Conservation (phyloP, 2,797 vertebrate genomes). For the Botia almorhae region DNA sequence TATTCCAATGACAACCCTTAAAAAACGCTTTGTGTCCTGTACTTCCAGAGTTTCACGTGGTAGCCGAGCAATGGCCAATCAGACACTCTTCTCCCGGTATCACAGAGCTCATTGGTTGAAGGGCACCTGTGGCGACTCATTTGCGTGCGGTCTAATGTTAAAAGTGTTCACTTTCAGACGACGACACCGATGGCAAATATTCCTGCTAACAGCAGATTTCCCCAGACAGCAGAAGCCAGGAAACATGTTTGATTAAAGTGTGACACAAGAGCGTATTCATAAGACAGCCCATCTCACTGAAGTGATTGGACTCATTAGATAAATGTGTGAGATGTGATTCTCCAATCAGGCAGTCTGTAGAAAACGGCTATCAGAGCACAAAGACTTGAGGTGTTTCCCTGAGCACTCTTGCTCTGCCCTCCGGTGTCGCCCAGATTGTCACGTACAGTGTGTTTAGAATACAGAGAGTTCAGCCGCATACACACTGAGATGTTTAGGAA, state of each 20-base stretch:
- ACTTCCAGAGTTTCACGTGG: too few relatives aligned
- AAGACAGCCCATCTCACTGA: constrained; percentile 47
- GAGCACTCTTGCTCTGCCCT: constrained; percentile 48
- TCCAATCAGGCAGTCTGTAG: constrained; percentile 50
- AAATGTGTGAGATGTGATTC: constrained; percentile 57
- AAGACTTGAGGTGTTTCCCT: constrained; percentile 51
- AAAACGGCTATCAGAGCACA: constrained; percentile 50
- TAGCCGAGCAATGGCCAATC: too few relatives aligned
- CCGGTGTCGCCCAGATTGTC: constrained; percentile 30
- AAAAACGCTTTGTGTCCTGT: too few relatives aligned
- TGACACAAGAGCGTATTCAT: constrained; percentile 58
- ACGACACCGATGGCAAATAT: constrained; percentile 53
- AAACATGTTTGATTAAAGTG: constrained; percentile 65
- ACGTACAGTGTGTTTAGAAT: neutral
- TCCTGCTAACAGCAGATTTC: constrained; percentile 61
- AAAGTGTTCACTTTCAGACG: constrained; percentile 57
- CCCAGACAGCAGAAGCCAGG: constrained; percentile 55
- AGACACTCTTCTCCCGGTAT: too few relatives aligned
- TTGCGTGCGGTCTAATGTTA: constrained; percentile 22
- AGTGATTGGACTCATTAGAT: constrained; percentile 64
- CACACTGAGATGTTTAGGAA: too few relatives aligned
- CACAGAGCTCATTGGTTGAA: too few relatives aligned
- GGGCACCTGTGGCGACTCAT: constrained; percentile 16
- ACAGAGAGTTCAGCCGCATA: too few relatives aligned
- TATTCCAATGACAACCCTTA: neutral